These are phyloP conservation scores for Aphelocoma coerulescens DNA, from an alignment of 2,113 vertebrate species.

Conservation along the genomic window DNA sequence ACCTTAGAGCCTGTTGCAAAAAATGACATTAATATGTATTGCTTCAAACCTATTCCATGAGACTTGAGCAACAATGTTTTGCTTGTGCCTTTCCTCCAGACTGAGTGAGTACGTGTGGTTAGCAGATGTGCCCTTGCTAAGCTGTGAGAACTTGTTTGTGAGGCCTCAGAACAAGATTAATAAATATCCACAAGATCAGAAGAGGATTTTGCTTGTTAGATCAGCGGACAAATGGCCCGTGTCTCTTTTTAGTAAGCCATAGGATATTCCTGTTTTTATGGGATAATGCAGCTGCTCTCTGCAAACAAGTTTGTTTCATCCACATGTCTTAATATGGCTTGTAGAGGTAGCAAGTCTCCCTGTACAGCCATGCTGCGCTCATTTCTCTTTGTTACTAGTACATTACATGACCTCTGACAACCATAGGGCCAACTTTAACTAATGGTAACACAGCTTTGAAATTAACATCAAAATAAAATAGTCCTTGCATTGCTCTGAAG, in stretches of 20 bases:
- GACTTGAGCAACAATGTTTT: background rate
- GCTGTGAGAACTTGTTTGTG: background rate
- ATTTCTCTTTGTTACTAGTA: background rate
- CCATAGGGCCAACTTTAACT: background rate
- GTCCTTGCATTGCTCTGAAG: background rate
- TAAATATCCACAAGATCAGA: background rate
- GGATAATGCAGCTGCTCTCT: background rate
- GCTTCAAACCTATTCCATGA: background rate
- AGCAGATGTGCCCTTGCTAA: background rate
- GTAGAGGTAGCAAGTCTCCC: background rate
- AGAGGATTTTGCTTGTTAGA: background rate
- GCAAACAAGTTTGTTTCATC: background rate
- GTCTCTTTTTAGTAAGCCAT: background rate
- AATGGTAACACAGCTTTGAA: background rate
- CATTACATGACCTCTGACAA: background rate
- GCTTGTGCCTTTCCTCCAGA: background rate
- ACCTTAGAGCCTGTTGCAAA: background rate
- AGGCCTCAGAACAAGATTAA: background rate
- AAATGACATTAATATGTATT: background rate
- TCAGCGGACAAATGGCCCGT: background rate
- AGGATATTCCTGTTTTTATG: background rate
- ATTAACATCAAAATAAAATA: background rate
- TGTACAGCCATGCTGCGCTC: fast-evolving
- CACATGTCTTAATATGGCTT: background rate
- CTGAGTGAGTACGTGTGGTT: background rate